A percentile compares a stretch with the other conserved stretches of the same genome.
These are phyloP conservation scores for Anaspis maculata DNA, from an alignment of 2,888 invertebrate genomes.

Conservation along the genomic window DNA sequence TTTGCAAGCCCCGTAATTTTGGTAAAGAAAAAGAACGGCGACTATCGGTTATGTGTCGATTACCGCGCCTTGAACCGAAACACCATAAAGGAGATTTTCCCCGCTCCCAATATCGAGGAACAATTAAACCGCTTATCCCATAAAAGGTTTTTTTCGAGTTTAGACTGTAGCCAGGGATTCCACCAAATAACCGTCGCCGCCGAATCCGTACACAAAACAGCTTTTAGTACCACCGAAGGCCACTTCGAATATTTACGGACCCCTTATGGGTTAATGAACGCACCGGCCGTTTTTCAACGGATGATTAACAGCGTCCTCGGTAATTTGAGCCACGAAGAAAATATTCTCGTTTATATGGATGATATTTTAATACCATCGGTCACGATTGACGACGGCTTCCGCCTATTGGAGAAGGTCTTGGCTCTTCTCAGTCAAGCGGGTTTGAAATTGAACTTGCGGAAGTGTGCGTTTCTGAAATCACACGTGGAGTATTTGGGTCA, in stretches of 20 bases:
- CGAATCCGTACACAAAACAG: constrained; percentile 24
- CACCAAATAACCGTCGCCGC: constrained; percentile 26
- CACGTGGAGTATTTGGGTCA: constrained; percentile 10
- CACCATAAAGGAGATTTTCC: constrained; percentile 26
- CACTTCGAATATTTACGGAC: constrained; percentile 10
- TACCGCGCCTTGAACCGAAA: constrained; percentile 26
- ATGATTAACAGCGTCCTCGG: not conserved
- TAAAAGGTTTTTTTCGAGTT: constrained; percentile 20
- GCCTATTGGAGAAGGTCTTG: constrained; percentile 1
- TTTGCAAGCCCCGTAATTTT: constrained; percentile 12
- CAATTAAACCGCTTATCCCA: constrained; percentile 20
- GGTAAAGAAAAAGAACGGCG: constrained; percentile 19
- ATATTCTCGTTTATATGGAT: constrained; percentile 2
- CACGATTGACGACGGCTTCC: not conserved
- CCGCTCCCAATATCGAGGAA: constrained; percentile 24
- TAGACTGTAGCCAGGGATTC: constrained; percentile 28
- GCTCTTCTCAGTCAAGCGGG: not conserved
- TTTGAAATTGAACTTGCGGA: constrained; percentile 11
- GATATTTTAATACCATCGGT: not conserved
- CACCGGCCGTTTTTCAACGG: constrained; percentile 1
- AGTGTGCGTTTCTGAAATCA: constrained; percentile 15
- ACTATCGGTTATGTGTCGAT: constrained; percentile 22
- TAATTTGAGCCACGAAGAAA: not conserved
- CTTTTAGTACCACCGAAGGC: constrained; percentile 19
- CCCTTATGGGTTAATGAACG: constrained; percentile 2